Evolutionary conservation across 2,113 vertebrate genomes (phyloP), one percentile per base, ranked within the genome.

Genomic region (Brevimyrus niger): DNA sequence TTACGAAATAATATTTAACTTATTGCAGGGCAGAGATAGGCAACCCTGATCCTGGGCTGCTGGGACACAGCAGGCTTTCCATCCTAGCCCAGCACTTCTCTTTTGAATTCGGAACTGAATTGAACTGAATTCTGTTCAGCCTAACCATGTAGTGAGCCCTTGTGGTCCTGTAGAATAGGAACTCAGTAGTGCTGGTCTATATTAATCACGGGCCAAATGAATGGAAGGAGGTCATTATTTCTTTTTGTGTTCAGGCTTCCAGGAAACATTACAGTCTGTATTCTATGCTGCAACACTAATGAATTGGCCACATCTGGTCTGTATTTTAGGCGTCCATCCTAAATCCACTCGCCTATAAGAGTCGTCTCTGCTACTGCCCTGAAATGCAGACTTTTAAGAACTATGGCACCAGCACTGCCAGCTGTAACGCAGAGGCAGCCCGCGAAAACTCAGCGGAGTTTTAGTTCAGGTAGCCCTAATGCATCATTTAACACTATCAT

Each of bases 131-230:
- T 15, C 69, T 38, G 61, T 87, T 53, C 87, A 69, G 87, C 55
- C 87, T 88, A 84, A 90, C 90, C 90, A 92, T 9, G 23, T 69
- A 13, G 53, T 55, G 19, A 73, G 31, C 91, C 90, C 0, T 91
- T 61, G 55, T 7, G 91, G 90, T 89, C 91, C 90, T 92, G 48
- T 51, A 4, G 13, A 93, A 92, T 23, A 89, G 91, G 91, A 92
- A 95, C 94, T 95, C 93, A 0, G 94, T 94, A 69, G 83, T 83
- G 83, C 84, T 92, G 91, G 55, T 92, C 92, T 9, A 76, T 91
- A 93, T 94, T 92, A 93, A 94, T 94, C 93, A 93, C 5, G 38
- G 35, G 35, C 4, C 61, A 0, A 89, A 90, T 69, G 88, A 91
- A 91, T 51, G 84, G 42, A 44, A 69, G 15, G 55, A 87, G 87